Evolutionary conservation across 2,797 vertebrate species (phyloP), one percentile per base, ranked within the genome.

Genomic region (Muscicapa striata): DNA sequence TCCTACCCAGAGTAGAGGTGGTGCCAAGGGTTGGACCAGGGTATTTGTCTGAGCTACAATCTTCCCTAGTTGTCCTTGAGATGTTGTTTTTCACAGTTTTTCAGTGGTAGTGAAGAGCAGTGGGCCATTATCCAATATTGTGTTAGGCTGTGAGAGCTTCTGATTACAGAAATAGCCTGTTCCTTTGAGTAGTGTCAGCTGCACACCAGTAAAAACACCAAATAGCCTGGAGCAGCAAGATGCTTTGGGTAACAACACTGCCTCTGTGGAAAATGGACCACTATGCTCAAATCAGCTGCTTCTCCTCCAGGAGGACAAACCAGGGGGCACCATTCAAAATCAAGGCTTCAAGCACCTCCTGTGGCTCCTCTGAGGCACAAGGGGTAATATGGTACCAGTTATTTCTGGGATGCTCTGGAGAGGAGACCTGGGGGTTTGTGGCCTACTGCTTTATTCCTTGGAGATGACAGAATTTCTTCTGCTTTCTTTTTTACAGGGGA

Each of bases 91-190:
- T 43, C 52, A 70, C 6, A 49, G 20, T 34, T 49, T 59, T 59
- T 57, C 59, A 51, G 62, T 6, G 7, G 19, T 62, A 69, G 46
- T 27, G 51, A 64, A 58, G 45, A 63, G 52, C 24, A 52, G 10
- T 19, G 27, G n/a, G 48, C 19, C 40, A 29, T 49, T 46, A 72
- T 38, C 32, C 11, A 21, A 15, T 18, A 58, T 55, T 0, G 0
- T 46, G 24, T 15, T 70, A 52, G 36, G n/a, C 36, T 74, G 34
- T 55, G 61, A 77, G 52, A 36, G 34, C 69, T 40, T 9, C 49
- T 75, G 46, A 49, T 45, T 57, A 67, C 26, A 41, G 63, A 79
- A 94, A 64, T 12, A 84, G 9, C 49, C 54, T 45, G 10, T 57
- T 51, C 18, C 43, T 61, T 67, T 55, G 64, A 29, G 51, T 41